Conservation (phyloP, 2,113 vertebrate genomes). For the Pachyramphus minor region DNA sequence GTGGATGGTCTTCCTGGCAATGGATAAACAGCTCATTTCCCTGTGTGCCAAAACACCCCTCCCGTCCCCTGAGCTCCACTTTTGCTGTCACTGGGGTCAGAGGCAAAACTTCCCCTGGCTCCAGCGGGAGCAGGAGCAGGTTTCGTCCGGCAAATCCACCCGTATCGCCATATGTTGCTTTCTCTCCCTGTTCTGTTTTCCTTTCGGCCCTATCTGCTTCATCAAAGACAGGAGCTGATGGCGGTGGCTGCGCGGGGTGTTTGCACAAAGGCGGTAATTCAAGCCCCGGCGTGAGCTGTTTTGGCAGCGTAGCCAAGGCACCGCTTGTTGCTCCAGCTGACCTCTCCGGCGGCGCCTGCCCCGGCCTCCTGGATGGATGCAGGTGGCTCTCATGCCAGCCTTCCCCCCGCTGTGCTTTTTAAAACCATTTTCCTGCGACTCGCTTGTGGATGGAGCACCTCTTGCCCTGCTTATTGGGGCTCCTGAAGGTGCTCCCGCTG, state of each 20-base stretch:
- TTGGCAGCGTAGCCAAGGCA: conserved; percentile 35
- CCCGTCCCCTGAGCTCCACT: background rate
- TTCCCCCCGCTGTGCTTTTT: fast-evolving
- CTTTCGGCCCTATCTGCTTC: conserved; percentile 9
- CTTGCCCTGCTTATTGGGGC: background rate
- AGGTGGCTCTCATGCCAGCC: background rate
- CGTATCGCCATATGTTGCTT: background rate
- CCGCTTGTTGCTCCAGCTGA: conserved; percentile 19
- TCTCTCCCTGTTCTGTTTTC: background rate
- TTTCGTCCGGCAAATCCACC: background rate
- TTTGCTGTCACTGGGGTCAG: background rate
- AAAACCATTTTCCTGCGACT: background rate
- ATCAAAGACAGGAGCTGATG: background rate
- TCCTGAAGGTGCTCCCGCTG: fast-evolving
- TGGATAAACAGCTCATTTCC: background rate
- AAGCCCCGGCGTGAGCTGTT: conserved; percentile 23
- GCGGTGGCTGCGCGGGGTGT: background rate
- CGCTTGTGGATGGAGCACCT: fast-evolving
- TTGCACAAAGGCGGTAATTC: conserved; percentile 49
- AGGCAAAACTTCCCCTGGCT: background rate
- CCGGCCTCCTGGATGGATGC: background rate
- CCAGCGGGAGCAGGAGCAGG: fast-evolving
- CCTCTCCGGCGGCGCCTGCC: background rate
- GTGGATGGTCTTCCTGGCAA: background rate
- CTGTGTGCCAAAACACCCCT: background rate